phyloP scores from a whole-genome alignment of 2,113 vertebrate genomes.

The Hydropotes inermis region DNA sequence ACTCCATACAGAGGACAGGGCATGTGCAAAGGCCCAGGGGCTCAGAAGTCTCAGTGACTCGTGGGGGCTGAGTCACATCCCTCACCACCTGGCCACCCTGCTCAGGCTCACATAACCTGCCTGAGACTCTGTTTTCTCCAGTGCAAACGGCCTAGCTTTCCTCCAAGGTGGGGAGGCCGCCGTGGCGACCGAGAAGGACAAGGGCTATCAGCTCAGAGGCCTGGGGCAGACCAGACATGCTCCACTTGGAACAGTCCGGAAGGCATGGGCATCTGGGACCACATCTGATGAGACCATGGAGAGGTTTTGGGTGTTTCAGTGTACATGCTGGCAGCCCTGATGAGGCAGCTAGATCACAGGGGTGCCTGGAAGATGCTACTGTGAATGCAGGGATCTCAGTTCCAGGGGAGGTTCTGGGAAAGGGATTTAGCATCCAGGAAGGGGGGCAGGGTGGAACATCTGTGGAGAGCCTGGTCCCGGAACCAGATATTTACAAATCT shows the following conservation, averaged over 20 bases:
- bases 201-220: background rate
- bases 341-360: background rate
- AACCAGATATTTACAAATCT: accelerated
- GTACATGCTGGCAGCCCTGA: too few relatives aligned
- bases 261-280: too few relatives aligned
- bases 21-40: background rate
- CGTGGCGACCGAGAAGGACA: background rate
- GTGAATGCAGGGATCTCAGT: background rate
- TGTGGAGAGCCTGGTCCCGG: background rate
- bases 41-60: background rate
- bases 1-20: background rate
- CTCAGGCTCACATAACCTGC: background rate
- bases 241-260: background rate
- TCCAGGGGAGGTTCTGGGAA: background rate
- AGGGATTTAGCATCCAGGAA: background rate
- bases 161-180: background rate
- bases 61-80: accelerated
- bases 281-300: background rate
- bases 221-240: background rate
- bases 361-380: too few relatives aligned
- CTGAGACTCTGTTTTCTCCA: background rate
- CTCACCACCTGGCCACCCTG: background rate
- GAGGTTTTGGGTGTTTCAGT: accelerated
- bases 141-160: background rate
- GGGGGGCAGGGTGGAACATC: too few relatives aligned